Base-by-base conservation (phyloP, 2,113 vertebrate genomes). In the Eudyptes chrysolophus region DNA sequence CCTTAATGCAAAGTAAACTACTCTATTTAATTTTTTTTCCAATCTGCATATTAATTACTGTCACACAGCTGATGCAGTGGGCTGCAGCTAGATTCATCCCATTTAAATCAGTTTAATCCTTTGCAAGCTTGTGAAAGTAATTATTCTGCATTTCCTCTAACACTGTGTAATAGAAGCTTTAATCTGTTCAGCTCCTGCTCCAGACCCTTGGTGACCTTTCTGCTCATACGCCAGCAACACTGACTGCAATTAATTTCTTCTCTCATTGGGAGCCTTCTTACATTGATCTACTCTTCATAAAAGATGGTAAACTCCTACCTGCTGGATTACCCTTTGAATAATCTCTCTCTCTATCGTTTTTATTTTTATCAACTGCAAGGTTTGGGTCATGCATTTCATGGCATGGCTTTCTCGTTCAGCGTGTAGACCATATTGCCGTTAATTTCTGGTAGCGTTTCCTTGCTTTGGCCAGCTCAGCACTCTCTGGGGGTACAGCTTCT, bases 51-150 rank as follows among this genome's bases (percentile, higher is more conserved):
- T 84, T 88, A 51, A 90, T 90, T 94, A 55, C 40, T n/a, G 6
- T 24, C 51, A 87, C 36, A 54, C 40, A 92, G 48, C 52, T 68
- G 86, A 86, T 68, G 58, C 58, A 64, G n/a, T 85, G 40, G 75
- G 27, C 71, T 88, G 72, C 36, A 38, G 25, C 42, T 46, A 74
- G 60, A 92, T 74, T 90, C 32, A n/a, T 90, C 87, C 87, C 80
- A 38, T 92, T 94, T 94, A 94, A 95, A 84, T 87, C 89, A 70
- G 51, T 86, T 84, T 92, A 97, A 95, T 94, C 93, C 91, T 95
- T 89, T 77, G 86, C 71, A 86, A 90, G 77, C 83, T 94, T 96
- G 90, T 89, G 86, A 70, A 97, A 97, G 79, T 81, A 90, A 68
- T 85, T 93, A 80, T 65, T 94, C 90, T 90, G 34, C 52, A 46